Evolutionary conservation across 2,888 invertebrate species (phyloP).

Genomic region (Torymus tubicola): DNA sequence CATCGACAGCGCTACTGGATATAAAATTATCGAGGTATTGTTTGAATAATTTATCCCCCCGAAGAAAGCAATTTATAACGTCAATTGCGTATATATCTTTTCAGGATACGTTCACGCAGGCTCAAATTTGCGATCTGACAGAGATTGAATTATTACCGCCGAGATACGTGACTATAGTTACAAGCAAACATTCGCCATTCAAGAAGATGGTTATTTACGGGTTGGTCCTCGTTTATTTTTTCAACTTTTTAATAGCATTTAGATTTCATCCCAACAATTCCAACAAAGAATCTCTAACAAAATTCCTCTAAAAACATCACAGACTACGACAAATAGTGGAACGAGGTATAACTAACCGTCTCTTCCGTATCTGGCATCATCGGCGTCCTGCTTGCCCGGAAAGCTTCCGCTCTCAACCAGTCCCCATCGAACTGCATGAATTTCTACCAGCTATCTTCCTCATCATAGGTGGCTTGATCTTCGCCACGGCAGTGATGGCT

Average conservation of each 20-base stretch:
- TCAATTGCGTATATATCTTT: not conserved
- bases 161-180: constrained; percentile 62
- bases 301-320: not conserved
- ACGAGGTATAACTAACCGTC: constrained; percentile 62
- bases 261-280: not conserved
- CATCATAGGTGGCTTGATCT: constrained; percentile 60
- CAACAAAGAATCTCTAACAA: not conserved
- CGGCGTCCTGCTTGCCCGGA: constrained; percentile 66
- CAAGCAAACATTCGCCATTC: constrained; percentile 66
- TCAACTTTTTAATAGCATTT: not conserved
- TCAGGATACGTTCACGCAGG: constrained; percentile 80
- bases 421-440: constrained; percentile 66
- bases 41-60: not conserved
- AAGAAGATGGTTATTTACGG: constrained; percentile 68
- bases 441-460: constrained; percentile 67
- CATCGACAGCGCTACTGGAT: constrained; percentile 82
- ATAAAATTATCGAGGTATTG: constrained; percentile 80
- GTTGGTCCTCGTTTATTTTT: constrained; percentile 53
- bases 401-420: constrained; percentile 65
- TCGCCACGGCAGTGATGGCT: constrained; percentile 60
- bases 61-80: constrained; percentile 5
- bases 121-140: constrained; percentile 82
- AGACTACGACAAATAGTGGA: constrained; percentile 67
- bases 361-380: constrained; percentile 64
- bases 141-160: constrained; percentile 73